Evolutionary conservation across 2,888 invertebrate species (phyloP).

Genomic region (Neria commutata): DNA sequence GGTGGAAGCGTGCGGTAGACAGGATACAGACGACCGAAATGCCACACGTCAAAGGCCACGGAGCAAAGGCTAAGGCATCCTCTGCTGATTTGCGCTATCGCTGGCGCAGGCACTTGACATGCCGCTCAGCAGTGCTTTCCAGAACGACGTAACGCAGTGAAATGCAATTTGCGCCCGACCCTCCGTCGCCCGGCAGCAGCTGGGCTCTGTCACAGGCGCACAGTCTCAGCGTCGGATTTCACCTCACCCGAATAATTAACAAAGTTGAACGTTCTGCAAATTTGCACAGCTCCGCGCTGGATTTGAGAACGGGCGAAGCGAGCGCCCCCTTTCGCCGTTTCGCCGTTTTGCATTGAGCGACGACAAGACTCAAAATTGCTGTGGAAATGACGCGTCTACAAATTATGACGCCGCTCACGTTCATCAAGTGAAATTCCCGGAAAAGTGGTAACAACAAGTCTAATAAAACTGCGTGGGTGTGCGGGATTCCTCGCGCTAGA

Average conservation of each 20-base stretch:
- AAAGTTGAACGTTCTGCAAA: not conserved
- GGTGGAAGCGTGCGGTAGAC: not conserved
- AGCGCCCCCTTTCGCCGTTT: not conserved
- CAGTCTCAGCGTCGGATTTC: not conserved
- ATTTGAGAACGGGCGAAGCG: not conserved
- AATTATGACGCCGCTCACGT: not conserved
- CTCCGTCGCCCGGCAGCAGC: no score
- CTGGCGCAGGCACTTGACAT: not conserved
- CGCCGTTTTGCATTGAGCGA: no score
- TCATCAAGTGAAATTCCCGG: not conserved
- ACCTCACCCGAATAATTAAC: constrained; percentile 1
- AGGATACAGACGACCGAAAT: not conserved
- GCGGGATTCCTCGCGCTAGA: not conserved
- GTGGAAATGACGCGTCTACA: not conserved
- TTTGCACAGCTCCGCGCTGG: not conserved
- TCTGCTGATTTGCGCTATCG: not conserved
- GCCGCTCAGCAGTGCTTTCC: not conserved
- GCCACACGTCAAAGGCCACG: not conserved
- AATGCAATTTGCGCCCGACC: no score
- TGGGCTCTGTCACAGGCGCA: not conserved
- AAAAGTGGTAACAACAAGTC: not conserved
- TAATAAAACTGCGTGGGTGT: not conserved
- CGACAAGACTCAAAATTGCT: not conserved
- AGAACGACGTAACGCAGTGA: no score
- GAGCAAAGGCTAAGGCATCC: not conserved